Conservation (phyloP, 2,113 vertebrate genomes). For the Nycticorax nycticorax region DNA sequence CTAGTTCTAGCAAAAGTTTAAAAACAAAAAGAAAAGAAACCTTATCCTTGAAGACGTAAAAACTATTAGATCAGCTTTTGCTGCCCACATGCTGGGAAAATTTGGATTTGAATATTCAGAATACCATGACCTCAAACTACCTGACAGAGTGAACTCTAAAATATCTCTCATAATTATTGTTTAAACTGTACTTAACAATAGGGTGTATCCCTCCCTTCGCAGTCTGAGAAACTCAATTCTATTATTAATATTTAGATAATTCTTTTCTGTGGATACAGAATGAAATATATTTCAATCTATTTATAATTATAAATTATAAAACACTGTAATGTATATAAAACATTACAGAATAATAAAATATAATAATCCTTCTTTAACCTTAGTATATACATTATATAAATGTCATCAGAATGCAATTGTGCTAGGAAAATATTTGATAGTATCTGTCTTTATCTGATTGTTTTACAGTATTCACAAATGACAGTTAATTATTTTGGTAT, state of each 20-base stretch:
- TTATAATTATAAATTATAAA: neutral
- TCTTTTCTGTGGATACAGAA: neutral
- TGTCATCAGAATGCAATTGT: neutral
- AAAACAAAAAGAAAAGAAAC: neutral
- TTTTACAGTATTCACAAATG: neutral
- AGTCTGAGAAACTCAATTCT: neutral
- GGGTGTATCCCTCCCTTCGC: neutral
- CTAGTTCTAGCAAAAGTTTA: neutral
- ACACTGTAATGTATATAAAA: neutral
- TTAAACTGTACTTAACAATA: neutral
- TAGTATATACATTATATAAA: neutral
- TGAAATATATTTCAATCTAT: neutral
- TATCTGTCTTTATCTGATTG: neutral
- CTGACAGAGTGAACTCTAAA: neutral
- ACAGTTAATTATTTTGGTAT: neutral
- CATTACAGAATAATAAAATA: neutral
- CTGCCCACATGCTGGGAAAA: neutral
- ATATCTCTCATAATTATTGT: neutral
- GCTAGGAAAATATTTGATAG: neutral
- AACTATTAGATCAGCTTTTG: neutral
- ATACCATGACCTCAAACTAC: neutral
- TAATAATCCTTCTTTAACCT: neutral
- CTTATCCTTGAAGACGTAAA: neutral
- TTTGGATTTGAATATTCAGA: neutral
- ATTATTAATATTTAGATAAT: neutral